A percentile compares a stretch with the other conserved stretches of the same genome.
phyloP scores from a whole-genome alignment of 2,888 invertebrate genomes.

The Hypselothyrea guttata region DNA sequence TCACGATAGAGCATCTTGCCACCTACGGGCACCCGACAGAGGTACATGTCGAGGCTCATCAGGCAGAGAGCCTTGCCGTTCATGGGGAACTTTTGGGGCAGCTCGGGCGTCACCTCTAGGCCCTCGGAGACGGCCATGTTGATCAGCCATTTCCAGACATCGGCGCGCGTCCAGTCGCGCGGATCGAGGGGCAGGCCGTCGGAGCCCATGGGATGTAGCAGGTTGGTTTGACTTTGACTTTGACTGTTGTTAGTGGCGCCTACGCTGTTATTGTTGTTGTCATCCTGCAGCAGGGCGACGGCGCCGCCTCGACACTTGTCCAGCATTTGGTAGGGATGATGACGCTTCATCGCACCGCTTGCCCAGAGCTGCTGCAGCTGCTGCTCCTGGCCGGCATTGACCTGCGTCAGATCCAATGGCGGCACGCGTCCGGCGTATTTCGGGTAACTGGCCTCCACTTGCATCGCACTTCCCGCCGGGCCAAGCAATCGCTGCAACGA shows the following conservation, averaged over 20 bases:
- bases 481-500: slow-evolving; percentile 42
- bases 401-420: slow-evolving; percentile 80
- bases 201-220: slow-evolving; percentile 68
- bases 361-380: slow-evolving; percentile 75
- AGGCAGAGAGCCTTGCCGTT: slow-evolving; percentile 91
- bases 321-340: slow-evolving; percentile 72
- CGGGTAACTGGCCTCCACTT: slow-evolving; percentile 80
- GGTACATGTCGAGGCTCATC: slow-evolving; percentile 90
- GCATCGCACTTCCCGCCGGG: slow-evolving; percentile 58
- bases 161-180: slow-evolving; percentile 87
- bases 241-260: slow-evolving; percentile 22
- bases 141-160: slow-evolving; percentile 87
- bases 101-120: slow-evolving; percentile 80
- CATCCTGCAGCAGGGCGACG: slow-evolving; percentile 40
- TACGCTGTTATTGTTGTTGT: slow-evolving; percentile 58
- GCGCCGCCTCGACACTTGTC: slow-evolving; percentile 61
- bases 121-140: slow-evolving; percentile 84
- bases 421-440: slow-evolving; percentile 81
- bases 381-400: slow-evolving; percentile 65
- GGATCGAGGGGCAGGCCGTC: slow-evolving; percentile 85
- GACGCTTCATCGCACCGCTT: slow-evolving; percentile 52
- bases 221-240: slow-evolving; percentile 30
- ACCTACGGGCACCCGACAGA: slow-evolving; percentile 86
- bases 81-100: slow-evolving; percentile 87
- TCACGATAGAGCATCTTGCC: slow-evolving; percentile 88